Evolutionary conservation across 2,797 vertebrate genomes (phyloP), one percentile per base, ranked within the genome.

Genomic region (Acanthurus leucopareius): DNA sequence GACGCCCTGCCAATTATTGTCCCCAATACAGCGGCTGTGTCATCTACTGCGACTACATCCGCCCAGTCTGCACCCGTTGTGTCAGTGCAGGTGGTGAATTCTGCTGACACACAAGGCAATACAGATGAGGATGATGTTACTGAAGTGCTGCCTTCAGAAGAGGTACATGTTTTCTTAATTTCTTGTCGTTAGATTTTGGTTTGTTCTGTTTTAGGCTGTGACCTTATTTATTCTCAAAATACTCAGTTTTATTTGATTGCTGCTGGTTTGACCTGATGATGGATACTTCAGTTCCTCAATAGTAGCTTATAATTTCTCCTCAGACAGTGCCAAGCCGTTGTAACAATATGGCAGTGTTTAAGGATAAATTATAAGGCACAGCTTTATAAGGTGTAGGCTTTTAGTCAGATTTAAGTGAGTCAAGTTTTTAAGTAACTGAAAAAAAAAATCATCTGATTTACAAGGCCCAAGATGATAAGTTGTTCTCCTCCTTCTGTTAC

Each of bases 1-100:
- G 72, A 91, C 20, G 48, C 83, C 38, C 72, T 94, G 47, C 94
- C 95, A 25, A 94, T 96, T 54, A 93, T 96, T 51, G 91, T 96
- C 22, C 92, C 95, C 0, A 91, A 91, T 3, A 66, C 90, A 3
- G 77, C 83, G 17, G 19, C 88, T 7, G 42, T 57, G 20, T 45
- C 79, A 0, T 65, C 88, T 3, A 16, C 83, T 1, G 72, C 28
- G 7, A 72, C 89, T 2, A 16, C 80, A 2, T 28, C 88, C 1
- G 69, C 72, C 22, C 81, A 61, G 16, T 70, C 90, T 19, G 40
- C 89, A 22, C 62, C 91, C 2, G 32, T 87, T 0, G 63, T 89
- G 70, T 93, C 94, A 3, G 82, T 96, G 32, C 94, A 95, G 75
- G 76, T 93, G 73, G 88, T 92, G 2, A 90, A 92, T 11, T 83